Evolutionary conservation across 2,888 invertebrate genomes (phyloP).

Genomic region (Cerastis rubricosa): DNA sequence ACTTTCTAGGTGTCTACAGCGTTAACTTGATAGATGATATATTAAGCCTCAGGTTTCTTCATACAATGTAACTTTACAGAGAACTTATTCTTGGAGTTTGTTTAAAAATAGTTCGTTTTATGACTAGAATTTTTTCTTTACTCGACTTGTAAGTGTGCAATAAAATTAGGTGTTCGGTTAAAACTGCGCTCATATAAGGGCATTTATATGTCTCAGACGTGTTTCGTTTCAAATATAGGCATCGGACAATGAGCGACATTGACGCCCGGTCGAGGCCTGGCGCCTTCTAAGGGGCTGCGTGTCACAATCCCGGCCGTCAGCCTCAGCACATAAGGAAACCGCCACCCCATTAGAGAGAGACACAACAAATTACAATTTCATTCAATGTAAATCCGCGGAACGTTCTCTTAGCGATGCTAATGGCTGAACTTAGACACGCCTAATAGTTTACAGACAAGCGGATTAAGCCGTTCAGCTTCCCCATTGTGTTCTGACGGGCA

Average conservation of each 20-base stretch:
- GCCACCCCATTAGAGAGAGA: constrained; percentile 74
- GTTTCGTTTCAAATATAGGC: constrained; percentile 77
- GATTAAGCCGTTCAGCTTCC: constrained; percentile 81
- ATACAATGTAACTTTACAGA: constrained; percentile 19
- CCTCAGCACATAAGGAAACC: constrained; percentile 77
- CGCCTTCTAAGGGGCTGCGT: constrained; percentile 78
- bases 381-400: constrained; percentile 87
- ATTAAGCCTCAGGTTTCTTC: constrained; percentile 23
- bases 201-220: constrained; percentile 66
- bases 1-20: constrained; percentile 18
- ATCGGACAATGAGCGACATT: constrained; percentile 81
- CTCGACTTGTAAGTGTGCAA: constrained; percentile 25
- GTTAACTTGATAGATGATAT: constrained; percentile 35
- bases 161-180: constrained; percentile 49
- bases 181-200: constrained; percentile 53
- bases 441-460: constrained; percentile 82
- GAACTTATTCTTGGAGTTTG: constrained; percentile 21
- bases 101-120: constrained; percentile 41
- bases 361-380: constrained; percentile 88
- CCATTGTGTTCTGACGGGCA: constrained; percentile 78
- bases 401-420: constrained; percentile 79
- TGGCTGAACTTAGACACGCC: constrained; percentile 84
- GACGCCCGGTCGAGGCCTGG: constrained; percentile 75
- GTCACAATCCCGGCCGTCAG: constrained; percentile 72
- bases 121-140: constrained; percentile 19